Percentiles rank a stretch among this genome's conserved stretches.
These are phyloP conservation scores for Symphodus melops DNA, from an alignment of 2,113 vertebrate genomes.

Conservation along the genomic window DNA sequence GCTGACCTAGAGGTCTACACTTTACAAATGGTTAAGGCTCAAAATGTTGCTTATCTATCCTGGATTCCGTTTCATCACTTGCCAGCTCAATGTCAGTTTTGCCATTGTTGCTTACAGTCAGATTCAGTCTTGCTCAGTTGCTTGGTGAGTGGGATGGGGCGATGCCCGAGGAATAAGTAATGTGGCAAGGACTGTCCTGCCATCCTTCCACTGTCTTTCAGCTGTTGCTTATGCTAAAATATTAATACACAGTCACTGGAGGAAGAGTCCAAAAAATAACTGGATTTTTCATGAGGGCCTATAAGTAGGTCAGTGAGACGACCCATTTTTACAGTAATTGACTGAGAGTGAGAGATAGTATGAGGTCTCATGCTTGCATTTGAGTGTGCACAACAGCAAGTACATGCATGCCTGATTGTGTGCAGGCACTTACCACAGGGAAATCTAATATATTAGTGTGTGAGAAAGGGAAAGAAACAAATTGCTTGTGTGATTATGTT, in stretches of 20 bases:
- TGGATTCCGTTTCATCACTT: slow-evolving; percentile 1
- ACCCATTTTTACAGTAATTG: slow-evolving; percentile 77
- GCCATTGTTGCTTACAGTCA: neutral
- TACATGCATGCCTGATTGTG: neutral
- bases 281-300: slow-evolving; percentile 75
- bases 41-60: neutral
- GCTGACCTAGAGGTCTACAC: neutral
- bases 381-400: slow-evolving; percentile 1
- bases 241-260: slow-evolving; percentile 74
- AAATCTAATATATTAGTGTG: slow-evolving; percentile 12
- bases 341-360: slow-evolving; percentile 40
- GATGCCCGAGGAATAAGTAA: slow-evolving; percentile 50
- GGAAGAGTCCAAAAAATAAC: slow-evolving; percentile 67
- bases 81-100: neutral
- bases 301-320: slow-evolving; percentile 83
- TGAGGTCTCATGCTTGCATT: slow-evolving; percentile 29
- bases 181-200: slow-evolving; percentile 45
- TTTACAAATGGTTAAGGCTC: neutral
- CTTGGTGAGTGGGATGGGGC: slow-evolving; percentile 41
- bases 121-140: slow-evolving; percentile 25
- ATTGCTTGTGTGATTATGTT: slow-evolving; percentile 24
- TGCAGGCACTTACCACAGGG: slow-evolving; percentile 6
- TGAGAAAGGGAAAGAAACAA: slow-evolving; percentile 31
- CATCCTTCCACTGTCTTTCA: slow-evolving; percentile 54
- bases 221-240: slow-evolving; percentile 74